Conservation (phyloP, 2,888 invertebrate genomes). For the Hymenopus coronatus region DNA sequence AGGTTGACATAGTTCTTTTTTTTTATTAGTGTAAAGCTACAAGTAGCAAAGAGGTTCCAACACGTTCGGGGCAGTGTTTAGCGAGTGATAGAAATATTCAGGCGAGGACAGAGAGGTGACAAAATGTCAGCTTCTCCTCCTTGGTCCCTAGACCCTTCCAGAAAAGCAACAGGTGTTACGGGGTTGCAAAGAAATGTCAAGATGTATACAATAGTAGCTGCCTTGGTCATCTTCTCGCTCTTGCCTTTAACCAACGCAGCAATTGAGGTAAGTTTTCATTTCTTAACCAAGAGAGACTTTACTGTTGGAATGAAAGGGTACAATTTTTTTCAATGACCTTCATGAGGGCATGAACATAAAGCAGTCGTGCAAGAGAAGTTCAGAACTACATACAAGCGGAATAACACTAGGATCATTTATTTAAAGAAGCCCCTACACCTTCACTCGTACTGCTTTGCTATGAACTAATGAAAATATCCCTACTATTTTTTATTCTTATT, state of each 20-base stretch:
- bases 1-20: neutral
- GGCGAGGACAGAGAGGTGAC: neutral
- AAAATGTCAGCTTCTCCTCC: neutral
- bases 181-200: neutral
- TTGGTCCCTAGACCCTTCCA: neutral
- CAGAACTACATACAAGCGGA: no score
- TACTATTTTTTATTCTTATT: no score
- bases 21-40: neutral
- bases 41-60: neutral
- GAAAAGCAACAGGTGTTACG: neutral
- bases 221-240: neutral
- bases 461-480: no score
- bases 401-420: no score
- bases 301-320: no score
- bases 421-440: no score
- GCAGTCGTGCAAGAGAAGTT: no score
- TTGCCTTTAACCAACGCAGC: neutral
- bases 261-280: neutral
- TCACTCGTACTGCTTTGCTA: no score
- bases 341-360: no score
- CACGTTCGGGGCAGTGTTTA: neutral
- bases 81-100: neutral
- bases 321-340: no score
- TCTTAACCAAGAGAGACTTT: no score
- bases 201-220: neutral